Evolutionary conservation across 2,888 invertebrate genomes (phyloP).

Genomic region (Mamestra brassicae): DNA sequence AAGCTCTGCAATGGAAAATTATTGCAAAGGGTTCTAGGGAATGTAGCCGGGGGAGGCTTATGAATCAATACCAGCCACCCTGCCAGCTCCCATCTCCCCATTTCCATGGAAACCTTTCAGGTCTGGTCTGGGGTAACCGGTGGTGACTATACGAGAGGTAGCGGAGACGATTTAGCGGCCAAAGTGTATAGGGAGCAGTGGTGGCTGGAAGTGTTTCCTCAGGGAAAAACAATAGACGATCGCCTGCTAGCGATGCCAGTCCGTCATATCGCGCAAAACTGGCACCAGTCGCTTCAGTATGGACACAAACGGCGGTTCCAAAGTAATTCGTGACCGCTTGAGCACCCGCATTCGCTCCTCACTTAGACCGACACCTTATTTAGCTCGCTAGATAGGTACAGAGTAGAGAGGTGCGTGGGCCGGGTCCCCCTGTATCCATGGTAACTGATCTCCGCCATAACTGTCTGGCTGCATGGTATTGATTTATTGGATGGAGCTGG

Average conservation of each 20-base stretch:
- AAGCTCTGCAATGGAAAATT: constrained; percentile 2
- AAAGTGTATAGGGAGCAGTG: not conserved
- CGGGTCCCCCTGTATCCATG: not conserved
- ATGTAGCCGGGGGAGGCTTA: not conserved
- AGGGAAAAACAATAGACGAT: not conserved
- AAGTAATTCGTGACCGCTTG: not conserved
- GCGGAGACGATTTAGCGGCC: not conserved
- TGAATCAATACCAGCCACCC: constrained; percentile 8
- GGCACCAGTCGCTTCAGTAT: not conserved
- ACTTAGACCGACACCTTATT: not conserved
- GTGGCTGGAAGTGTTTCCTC: not conserved
- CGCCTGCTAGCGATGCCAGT: not conserved
- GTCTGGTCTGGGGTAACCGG: not conserved
- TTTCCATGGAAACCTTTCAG: constrained; percentile 12
- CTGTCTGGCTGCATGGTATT: not conserved
- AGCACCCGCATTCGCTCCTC: not conserved
- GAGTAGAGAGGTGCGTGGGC: not conserved
- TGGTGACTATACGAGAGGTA: not conserved
- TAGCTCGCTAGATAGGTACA: not conserved
- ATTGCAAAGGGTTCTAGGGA: not conserved
- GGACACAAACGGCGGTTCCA: not conserved
- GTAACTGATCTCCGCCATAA: constrained; percentile 1
- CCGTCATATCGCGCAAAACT: no score
- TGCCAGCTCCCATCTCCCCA: not conserved
- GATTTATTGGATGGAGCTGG: not conserved